Percentiles rank a stretch among this genome's conserved stretches.
Conservation (phyloP, 2,113 vertebrate species). For the Rostratula benghalensis region DNA sequence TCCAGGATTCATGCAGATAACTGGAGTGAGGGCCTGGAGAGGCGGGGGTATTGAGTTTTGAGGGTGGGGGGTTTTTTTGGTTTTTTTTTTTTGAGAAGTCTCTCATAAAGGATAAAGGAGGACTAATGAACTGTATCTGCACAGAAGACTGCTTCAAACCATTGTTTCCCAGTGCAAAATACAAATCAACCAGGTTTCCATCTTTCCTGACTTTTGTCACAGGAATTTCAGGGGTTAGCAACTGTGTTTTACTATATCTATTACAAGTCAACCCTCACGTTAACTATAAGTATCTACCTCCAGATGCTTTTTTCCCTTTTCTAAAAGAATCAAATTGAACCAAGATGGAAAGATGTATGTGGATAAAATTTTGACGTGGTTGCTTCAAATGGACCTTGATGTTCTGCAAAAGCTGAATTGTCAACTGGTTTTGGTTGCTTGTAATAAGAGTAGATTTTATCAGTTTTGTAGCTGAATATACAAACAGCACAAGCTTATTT, state of each 20-base stretch:
- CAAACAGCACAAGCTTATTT: neutral
- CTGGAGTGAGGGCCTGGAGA: neutral
- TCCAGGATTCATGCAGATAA: neutral
- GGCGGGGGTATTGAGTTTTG: neutral
- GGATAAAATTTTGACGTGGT: neutral
- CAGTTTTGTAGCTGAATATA: neutral
- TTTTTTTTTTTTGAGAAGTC: neutral
- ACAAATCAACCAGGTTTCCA: neutral
- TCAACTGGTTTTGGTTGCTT: neutral
- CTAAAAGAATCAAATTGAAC: neutral
- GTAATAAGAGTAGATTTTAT: neutral
- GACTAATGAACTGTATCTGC: neutral
- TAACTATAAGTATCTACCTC: neutral
- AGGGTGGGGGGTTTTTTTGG: neutral
- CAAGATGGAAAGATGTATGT: neutral
- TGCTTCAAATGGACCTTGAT: neutral
- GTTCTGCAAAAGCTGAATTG: neutral
- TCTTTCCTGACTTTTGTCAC: neutral
- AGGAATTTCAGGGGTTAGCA: neutral
- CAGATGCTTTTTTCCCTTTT: neutral
- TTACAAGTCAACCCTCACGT: neutral
- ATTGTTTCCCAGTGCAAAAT: neutral
- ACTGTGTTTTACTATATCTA: rapidly evolving
- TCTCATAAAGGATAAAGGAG: neutral
- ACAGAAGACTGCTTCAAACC: neutral